Evolutionary conservation across 1,140 invertebrate species (phyloP), one percentile per base, ranked within the genome.

Genomic region (Drosophila bipectinata): DNA sequence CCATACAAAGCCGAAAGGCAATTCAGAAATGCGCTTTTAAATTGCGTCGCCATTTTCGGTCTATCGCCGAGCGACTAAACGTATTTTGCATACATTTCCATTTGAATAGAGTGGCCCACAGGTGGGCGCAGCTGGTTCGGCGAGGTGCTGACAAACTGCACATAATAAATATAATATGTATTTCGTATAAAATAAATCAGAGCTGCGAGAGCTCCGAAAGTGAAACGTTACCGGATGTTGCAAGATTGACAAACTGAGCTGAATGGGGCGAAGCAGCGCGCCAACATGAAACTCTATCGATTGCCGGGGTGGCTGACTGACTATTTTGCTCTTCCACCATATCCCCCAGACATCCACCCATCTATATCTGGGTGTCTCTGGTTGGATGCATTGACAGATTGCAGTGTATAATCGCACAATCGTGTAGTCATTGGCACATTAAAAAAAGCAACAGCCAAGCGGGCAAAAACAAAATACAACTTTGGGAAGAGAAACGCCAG

Each of bases 361-460:
- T 28, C 26, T 44, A 41, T 64, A 15, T 63, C 45, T 55, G 28
- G 37, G 59, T 44, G 59, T 82, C 77, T 74, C 63, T 87, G 81
- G 77, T 85, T 85, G 77, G 82, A 71, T 85, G 82, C 81, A 85
- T 87, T 85, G 82, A 87, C 82, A 87, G 82, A 85, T 82, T 85
- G 81, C 77, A 74, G 78, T 66, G 64, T 72, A 51, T 87, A 85
- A 87, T 85, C 77, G 82, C 78, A 87, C 82, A 82, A 87, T 87
- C 78, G 84, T 85, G 78, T 74, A 87, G 82, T 85, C 82, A 85
- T 85, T 85, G 82, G 78, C 82, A 87, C 81, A 85, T 87, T 82
- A 78, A 85, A 87, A 56, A 47, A 47, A 21, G 9, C 15, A 47
- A 47, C 8, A 21, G 18, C 2, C 18, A 2, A 18, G 10, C 41